Conservation (phyloP, 2,113 vertebrate genomes). For the Indicator indicator region DNA sequence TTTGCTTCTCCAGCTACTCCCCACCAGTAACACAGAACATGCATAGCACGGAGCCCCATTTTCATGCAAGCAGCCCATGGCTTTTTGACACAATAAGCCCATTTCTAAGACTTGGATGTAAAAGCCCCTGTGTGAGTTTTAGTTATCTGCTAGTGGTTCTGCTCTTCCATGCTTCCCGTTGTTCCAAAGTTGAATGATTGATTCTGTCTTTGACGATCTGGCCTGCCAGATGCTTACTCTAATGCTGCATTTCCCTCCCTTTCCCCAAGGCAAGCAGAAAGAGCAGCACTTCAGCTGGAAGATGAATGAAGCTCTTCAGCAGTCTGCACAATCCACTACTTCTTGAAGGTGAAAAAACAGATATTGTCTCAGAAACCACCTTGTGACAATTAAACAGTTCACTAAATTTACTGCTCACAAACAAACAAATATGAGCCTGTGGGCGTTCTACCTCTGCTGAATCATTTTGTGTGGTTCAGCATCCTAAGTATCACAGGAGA, state of each 20-base stretch:
- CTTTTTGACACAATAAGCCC: neutral
- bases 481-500: constrained; percentile 14
- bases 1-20: neutral
- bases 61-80: neutral
- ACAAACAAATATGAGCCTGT: neutral
- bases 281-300: constrained; percentile 20
- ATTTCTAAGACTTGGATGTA: neutral
- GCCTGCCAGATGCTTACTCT: constrained; percentile 19
- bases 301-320: constrained; percentile 26
- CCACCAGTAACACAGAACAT: neutral
- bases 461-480: constrained; percentile 5
- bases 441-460: constrained; percentile 6
- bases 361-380: neutral
- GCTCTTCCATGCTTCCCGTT: neutral
- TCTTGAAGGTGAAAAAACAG: constrained; percentile 29
- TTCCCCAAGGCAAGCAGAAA: neutral
- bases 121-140: neutral
- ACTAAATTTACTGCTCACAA: constrained; percentile 33
- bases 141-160: neutral
- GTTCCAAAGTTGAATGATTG: neutral
- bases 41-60: neutral
- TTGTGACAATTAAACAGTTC: constrained; percentile 19
- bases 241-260: neutral
- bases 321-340: constrained; percentile 16
- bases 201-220: constrained; percentile 36